phyloP scores from a whole-genome alignment of 1,140 invertebrate species.

The Micrasema longulum region DNA sequence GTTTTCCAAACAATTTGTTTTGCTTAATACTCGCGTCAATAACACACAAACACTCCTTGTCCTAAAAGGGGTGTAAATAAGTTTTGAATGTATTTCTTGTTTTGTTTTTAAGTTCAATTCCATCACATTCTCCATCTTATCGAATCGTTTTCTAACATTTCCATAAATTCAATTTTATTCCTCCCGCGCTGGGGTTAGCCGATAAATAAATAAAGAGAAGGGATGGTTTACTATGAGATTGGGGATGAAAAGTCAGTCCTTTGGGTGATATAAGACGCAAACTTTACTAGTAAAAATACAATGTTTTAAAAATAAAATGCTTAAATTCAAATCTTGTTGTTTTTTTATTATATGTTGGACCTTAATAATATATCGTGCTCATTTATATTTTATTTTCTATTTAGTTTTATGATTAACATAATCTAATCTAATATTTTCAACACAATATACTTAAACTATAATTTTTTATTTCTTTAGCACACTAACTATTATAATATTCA shows the following conservation, averaged over 20 bases:
- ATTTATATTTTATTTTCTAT: too few relatives aligned
- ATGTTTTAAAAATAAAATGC: constrained; percentile 9
- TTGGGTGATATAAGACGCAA: constrained; percentile 27
- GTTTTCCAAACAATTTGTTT: too few relatives aligned
- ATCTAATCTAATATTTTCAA: too few relatives aligned
- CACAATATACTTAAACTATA: too few relatives aligned
- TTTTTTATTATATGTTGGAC: too few relatives aligned
- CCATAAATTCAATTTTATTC: constrained; percentile 44
- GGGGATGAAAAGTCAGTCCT: constrained; percentile 29
- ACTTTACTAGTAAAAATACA: constrained; percentile 8
- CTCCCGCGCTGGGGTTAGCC: constrained; percentile 9
- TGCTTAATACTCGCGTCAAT: too few relatives aligned
- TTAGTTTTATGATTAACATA: too few relatives aligned
- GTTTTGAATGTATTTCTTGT: constrained; percentile 16
- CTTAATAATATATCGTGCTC: too few relatives aligned
- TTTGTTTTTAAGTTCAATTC: constrained; percentile 1
- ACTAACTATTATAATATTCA: too few relatives aligned
- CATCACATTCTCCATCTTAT: constrained; percentile 33
- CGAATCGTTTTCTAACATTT: constrained; percentile 41
- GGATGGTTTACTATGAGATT: background rate
- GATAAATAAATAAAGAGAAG: constrained; percentile 32
- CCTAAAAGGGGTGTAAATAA: constrained; percentile 9
- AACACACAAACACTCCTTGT: too few relatives aligned
- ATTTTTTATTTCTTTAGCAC: too few relatives aligned
- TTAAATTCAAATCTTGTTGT: too few relatives aligned